Evolutionary conservation across 1,140 invertebrate genomes (phyloP), one percentile per base, ranked within the genome.

Genomic region (Muscidifurax raptorellus): DNA sequence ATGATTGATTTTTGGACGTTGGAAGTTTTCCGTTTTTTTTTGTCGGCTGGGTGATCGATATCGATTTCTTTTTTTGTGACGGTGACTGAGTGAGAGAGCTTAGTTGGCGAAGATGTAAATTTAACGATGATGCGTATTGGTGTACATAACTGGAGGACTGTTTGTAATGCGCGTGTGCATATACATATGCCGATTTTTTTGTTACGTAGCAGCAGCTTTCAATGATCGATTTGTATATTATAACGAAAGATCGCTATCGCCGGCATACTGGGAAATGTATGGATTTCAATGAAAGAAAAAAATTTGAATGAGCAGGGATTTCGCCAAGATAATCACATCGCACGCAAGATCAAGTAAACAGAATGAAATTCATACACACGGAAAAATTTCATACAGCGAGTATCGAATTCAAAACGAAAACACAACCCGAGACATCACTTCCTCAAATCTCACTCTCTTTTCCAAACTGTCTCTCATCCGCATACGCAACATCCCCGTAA

Each of bases 1-100:
- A 78, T 64, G 76, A 78, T 78, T 64, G 76, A 78, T 78, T 32
- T 64, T 78, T 28, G 22, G 18, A 27, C 66, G 12, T 69, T 25
- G 36, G 36, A 40, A 40, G 36, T 40, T 40, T 40, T 40, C 36
- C 36, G 36, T 40, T 40, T 40, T 40, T 36, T 40, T 40, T 40
- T 12, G 66, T 27, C 66, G 66, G 12, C 9, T 25, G 4, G 66
- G 66, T 36, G n/a, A 10, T 25, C 40, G 18, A 25, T 28, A 47
- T n/a, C 74, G 18, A 15, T 44, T 76, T 40, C 10, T 40, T 40
- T 40, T 40, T 40, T 40, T 40, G 7, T 40, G 36, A 40, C 36
- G 36, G 36, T 40, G 36, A 40, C 36, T 9, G 36, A 40, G 36
- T 40, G 36, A 40, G 36, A 40, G 9, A n/a, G n/a, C n/a, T n/a